These are phyloP conservation scores for Tinea pellionella DNA, from an alignment of 2,888 invertebrate genomes.

Conservation along the genomic window DNA sequence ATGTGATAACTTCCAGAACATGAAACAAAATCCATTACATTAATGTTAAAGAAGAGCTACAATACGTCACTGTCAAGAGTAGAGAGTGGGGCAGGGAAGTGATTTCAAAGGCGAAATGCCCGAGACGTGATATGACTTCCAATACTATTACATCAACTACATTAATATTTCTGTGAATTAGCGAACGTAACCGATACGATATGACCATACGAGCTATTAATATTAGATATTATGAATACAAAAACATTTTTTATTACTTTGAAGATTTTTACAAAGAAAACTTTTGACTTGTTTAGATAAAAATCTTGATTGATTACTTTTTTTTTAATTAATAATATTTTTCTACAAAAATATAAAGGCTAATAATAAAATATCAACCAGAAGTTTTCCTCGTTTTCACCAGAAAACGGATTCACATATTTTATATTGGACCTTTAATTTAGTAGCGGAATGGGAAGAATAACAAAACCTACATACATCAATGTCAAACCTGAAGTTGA, in stretches of 20 bases:
- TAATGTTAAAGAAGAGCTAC: conserved; percentile 62
- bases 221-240: neutral
- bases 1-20: conserved; percentile 52
- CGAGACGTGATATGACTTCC: conserved; percentile 52
- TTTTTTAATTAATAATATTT: too few relatives aligned
- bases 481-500: conserved; percentile 6
- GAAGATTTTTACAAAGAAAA: too few relatives aligned
- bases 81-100: conserved; percentile 52
- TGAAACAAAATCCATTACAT: conserved; percentile 63
- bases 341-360: too few relatives aligned
- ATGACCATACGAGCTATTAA: conserved; percentile 22
- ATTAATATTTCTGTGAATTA: conserved; percentile 57
- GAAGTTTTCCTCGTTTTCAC: neutral
- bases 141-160: conserved; percentile 43
- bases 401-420: conserved; percentile 11
- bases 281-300: too few relatives aligned
- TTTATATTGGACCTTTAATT: conserved; percentile 10
- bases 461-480: conserved; percentile 19
- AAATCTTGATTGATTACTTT: too few relatives aligned
- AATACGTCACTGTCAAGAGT: conserved; percentile 61
- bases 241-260: too few relatives aligned
- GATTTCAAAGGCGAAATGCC: conserved; percentile 61
- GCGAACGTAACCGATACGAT: conserved; percentile 24
- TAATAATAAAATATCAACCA: neutral
- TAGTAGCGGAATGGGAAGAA: conserved; percentile 15